phyloP scores from a whole-genome alignment of 2,888 invertebrate genomes.

The Vannuccia rotundouncinata region DNA sequence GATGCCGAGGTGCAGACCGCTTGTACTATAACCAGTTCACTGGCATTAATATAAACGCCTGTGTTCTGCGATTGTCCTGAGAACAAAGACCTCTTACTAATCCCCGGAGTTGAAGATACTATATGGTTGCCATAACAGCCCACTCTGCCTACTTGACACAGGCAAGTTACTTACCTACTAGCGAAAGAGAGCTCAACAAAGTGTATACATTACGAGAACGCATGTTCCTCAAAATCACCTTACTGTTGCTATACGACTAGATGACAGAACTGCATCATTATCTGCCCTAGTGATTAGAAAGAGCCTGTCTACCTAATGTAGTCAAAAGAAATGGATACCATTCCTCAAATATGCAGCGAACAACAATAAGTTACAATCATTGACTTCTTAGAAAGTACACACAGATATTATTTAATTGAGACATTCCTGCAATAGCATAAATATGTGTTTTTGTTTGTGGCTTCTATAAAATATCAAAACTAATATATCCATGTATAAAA shows the following conservation, averaged over 20 bases:
- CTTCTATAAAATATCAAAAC: no score
- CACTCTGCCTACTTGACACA: background rate
- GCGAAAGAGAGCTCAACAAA: no score
- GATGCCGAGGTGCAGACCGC: background rate
- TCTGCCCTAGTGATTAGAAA: background rate
- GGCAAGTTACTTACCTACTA: background rate
- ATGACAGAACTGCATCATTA: background rate
- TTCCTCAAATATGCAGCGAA: no score
- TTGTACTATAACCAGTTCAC: background rate
- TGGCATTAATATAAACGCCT: background rate
- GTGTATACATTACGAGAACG: background rate
- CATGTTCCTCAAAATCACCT: background rate
- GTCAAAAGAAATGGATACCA: no score
- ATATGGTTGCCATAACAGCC: background rate
- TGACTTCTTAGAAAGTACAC: no score
- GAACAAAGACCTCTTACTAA: background rate
- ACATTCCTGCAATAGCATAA: no score
- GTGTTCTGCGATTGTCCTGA: background rate
- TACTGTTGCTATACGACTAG: background rate
- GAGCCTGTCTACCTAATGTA: background rate
- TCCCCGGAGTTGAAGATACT: background rate
- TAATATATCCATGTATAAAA: no score
- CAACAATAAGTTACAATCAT: no score
- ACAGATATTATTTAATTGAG: no score
- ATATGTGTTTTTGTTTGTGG: no score